Evolutionary conservation across 2,113 vertebrate species (phyloP), one percentile per base, ranked within the genome.

Genomic region (Podarcis raffonei): DNA sequence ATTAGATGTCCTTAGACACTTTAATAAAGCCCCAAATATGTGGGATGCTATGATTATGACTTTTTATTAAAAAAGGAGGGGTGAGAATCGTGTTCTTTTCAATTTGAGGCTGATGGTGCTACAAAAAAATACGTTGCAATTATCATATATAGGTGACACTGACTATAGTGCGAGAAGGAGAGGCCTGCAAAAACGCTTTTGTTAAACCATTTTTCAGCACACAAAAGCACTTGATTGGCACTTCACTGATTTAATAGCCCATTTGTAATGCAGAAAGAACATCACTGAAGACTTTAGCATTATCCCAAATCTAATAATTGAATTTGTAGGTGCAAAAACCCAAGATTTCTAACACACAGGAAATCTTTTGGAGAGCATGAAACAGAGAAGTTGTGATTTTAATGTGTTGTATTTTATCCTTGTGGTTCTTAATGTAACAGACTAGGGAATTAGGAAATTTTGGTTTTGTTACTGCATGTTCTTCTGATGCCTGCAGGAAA

Each of bases 161-260:
- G 94, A 95, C 95, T 93, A 95, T 84, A 0, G 69, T 85, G 93
- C 81, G 80, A 82, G 85, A 92, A 92, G 87, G 88, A 94, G 94
- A 95, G 94, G 88, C 91, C 96, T 94, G 92, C 95, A 96, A 97
- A 96, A 96, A 92, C 92, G 85, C 95, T 95, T 95, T 96, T 96
- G 95, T 96, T 97, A 96, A 94, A 93, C 90, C 96, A 95, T 95
- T 94, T 95, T 96, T 94, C 92, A 92, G 95, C 95, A 78, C 94
- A 95, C 94, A 95, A 94, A 97, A 96, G 95, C 94, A 94, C 96
- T 97, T 97, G 95, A 96, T 96, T 97, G 95, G 93, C 95, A 96
- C 89, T 94, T 96, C 93, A 95, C 92, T 96, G 93, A 95, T 94
- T 97, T 97, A 97, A 96, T 96, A 96, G 96, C 94, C 92, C 89